Conservation (phyloP, 2,888 invertebrate species). For the Odontomyia ornata region DNA sequence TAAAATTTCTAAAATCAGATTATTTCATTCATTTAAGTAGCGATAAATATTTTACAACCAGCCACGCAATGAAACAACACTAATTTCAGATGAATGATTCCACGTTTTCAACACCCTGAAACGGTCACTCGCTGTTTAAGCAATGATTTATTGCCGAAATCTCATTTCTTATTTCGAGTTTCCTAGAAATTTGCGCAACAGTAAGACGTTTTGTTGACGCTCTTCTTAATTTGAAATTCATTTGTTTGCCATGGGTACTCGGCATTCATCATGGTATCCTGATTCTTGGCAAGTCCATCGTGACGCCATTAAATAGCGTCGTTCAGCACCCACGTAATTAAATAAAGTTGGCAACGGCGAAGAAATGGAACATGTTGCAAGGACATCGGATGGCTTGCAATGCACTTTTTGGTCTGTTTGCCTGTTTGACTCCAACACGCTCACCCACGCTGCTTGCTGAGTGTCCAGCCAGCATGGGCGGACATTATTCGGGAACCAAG, state of each 20-base stretch:
- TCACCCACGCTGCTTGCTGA: not conserved
- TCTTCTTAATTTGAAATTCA: conserved; percentile 2
- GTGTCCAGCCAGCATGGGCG: not conserved
- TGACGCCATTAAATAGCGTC: not conserved
- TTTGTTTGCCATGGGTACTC: not conserved
- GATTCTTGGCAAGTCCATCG: not conserved
- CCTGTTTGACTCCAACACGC: too few relatives aligned
- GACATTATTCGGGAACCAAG: not conserved
- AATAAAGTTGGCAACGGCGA: not conserved
- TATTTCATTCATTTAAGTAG: too few relatives aligned
- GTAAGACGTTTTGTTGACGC: not conserved
- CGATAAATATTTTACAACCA: too few relatives aligned
- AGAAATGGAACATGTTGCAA: not conserved
- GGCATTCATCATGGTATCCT: not conserved
- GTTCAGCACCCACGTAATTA: not conserved
- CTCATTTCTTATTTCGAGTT: not conserved
- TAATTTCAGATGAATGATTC: not conserved
- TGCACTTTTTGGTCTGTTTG: too few relatives aligned
- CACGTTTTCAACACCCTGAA: not conserved
- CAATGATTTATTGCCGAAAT: not conserved
- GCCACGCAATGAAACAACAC: not conserved
- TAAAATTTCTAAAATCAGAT: too few relatives aligned
- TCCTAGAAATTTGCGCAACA: not conserved
- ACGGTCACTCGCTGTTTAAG: not conserved
- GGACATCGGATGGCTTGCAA: too few relatives aligned